These are phyloP conservation scores for Gallinago media DNA, from an alignment of 2,113 vertebrate species.

Conservation along the genomic window DNA sequence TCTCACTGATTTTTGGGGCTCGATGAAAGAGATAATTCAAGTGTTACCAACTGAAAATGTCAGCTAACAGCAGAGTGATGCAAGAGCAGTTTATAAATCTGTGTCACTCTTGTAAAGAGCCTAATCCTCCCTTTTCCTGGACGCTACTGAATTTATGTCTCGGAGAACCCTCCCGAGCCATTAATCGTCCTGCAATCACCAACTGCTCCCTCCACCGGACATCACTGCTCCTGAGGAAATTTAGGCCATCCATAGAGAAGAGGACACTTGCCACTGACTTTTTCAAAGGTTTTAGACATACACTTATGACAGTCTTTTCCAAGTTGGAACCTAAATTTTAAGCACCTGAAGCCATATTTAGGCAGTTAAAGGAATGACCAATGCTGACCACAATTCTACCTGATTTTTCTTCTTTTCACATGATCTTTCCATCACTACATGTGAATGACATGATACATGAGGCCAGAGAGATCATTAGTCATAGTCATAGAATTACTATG, in stretches of 20 bases:
- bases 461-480: not conserved
- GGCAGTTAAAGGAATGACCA: not conserved
- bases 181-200: not conserved
- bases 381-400: not conserved
- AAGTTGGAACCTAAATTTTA: not conserved
- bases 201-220: not conserved
- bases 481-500: not conserved
- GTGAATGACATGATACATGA: not conserved
- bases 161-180: conserved; percentile 2
- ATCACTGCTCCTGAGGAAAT: not conserved
- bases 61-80: not conserved
- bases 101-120: not conserved
- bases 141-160: not conserved
- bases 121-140: not conserved
- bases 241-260: accelerated
- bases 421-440: not conserved
- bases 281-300: not conserved
- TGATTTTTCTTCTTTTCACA: not conserved
- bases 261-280: not conserved
- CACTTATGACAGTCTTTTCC: not conserved
- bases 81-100: not conserved
- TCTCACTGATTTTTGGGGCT: not conserved
- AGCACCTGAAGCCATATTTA: not conserved
- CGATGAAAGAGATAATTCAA: not conserved
- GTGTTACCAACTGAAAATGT: not conserved